phyloP scores from a whole-genome alignment of 2,888 invertebrate species.

The Lasioglossum malachurum region DNA sequence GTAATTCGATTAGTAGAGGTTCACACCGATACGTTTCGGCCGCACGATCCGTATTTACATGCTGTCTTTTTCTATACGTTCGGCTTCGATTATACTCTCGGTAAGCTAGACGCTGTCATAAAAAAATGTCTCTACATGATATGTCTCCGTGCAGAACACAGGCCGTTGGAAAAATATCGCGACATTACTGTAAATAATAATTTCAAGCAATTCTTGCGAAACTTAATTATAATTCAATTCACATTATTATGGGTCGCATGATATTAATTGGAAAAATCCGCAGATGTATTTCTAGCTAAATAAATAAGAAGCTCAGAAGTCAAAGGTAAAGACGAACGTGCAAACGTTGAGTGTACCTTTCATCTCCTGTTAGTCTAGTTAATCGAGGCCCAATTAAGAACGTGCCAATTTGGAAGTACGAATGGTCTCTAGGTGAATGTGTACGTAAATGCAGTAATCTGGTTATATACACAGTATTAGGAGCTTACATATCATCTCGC shows the following conservation, averaged over 20 bases:
- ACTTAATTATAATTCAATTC: no score
- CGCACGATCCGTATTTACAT: no score
- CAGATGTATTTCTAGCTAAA: neutral
- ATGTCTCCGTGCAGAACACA: no score
- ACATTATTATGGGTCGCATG: neutral
- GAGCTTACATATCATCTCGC: slow-evolving; percentile 90
- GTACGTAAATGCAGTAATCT: slow-evolving; percentile 48
- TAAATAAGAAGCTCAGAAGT: neutral
- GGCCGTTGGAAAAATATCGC: no score
- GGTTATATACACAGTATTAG: slow-evolving; percentile 38
- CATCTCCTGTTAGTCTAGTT: neutral
- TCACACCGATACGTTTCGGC: no score
- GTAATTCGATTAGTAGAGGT: no score
- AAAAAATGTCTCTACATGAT: no score
- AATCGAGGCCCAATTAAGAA: neutral
- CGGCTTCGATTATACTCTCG: no score
- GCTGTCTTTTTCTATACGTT: no score
- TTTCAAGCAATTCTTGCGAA: no score
- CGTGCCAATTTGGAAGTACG: slow-evolving; percentile 29
- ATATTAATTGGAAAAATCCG: no score
- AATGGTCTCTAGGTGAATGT: slow-evolving; percentile 52
- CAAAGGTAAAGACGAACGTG: neutral
- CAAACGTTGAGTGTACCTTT: neutral
- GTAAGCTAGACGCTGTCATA: no score
- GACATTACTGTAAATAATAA: neutral